phyloP scores from a whole-genome alignment of 1,140 invertebrate species.

The Drosophila eugracilis region DNA sequence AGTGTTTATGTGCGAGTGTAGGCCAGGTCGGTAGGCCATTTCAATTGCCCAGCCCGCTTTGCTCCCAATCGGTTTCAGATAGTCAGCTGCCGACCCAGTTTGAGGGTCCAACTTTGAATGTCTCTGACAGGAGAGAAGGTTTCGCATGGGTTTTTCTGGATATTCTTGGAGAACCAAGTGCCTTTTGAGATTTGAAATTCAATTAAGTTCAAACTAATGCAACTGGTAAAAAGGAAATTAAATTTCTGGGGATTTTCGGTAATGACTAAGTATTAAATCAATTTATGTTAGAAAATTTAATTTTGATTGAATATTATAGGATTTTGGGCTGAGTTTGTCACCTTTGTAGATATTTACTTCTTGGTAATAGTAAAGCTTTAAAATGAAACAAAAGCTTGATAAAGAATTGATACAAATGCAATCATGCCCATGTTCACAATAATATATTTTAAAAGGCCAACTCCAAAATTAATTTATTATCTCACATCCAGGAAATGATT shows the following conservation, averaged over 20 bases:
- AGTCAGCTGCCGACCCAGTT: constrained; percentile 15
- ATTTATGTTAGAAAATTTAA: too few species aligned
- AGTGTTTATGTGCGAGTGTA: constrained; percentile 9
- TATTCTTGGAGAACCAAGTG: constrained; percentile 9
- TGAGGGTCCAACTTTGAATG: constrained; percentile 5
- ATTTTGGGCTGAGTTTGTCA: too few species aligned
- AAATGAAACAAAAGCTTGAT: too few species aligned
- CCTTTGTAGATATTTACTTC: too few species aligned
- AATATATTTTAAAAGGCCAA: too few species aligned
- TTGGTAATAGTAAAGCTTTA: too few species aligned
- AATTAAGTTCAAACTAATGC: not conserved
- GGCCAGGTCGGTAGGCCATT: constrained; percentile 43
- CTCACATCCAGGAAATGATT: constrained; percentile 22
- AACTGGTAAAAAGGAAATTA: not conserved
- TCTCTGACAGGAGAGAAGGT: not conserved
- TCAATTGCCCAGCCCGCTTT: constrained; percentile 26
- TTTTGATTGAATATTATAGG: too few species aligned
- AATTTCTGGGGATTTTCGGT: too few species aligned
- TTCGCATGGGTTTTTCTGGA: not conserved
- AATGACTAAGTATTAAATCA: too few species aligned
- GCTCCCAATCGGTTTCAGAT: constrained; percentile 32
- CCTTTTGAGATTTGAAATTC: not conserved
- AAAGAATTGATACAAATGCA: too few species aligned
- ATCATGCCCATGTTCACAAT: too few species aligned
- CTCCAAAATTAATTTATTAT: constrained; percentile 19